These are phyloP conservation scores for Phylloscopus whistleri DNA, from an alignment of 2,113 vertebrate species.

Conservation along the genomic window DNA sequence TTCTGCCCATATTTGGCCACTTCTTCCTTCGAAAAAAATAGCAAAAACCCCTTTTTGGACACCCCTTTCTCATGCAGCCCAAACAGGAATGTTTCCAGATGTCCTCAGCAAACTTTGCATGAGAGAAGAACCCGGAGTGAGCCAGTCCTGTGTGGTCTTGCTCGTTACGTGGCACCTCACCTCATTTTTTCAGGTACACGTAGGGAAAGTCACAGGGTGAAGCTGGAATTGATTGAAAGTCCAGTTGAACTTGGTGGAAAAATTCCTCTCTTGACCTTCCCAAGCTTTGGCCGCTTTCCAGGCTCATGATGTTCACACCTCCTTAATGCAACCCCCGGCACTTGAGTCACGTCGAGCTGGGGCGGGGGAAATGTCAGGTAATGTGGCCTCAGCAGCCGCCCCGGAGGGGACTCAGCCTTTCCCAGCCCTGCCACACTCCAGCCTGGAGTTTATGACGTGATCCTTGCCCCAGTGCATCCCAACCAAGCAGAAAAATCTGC, in stretches of 20 bases:
- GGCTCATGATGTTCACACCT: conserved; percentile 59
- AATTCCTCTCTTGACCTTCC: conserved; percentile 38
- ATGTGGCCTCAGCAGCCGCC: not conserved
- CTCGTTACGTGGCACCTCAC: not conserved
- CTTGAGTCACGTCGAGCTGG: conserved; percentile 23
- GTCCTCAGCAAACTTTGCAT: not conserved
- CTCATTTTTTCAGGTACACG: not conserved
- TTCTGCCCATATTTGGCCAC: not conserved
- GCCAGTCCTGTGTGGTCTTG: not conserved
- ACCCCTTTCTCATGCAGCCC: not conserved
- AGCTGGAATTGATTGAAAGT: conserved; percentile 31
- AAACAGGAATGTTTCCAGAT: not conserved
- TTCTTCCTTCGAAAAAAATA: not conserved
- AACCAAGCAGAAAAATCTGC: fast-evolving
- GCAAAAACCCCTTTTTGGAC: not conserved
- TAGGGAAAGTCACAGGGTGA: not conserved
- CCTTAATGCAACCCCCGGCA: conserved; percentile 29
- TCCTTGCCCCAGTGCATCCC: not conserved
- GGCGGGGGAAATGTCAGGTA: conserved; percentile 19
- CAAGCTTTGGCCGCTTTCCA: conserved; percentile 38
- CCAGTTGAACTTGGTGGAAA: conserved; percentile 29
- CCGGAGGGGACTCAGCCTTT: not conserved
- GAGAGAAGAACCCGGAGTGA: not conserved
- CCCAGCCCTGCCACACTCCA: not conserved
- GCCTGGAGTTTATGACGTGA: not conserved